Conservation (phyloP, 2,797 vertebrate species). For the Acridotheres tristis region DNA sequence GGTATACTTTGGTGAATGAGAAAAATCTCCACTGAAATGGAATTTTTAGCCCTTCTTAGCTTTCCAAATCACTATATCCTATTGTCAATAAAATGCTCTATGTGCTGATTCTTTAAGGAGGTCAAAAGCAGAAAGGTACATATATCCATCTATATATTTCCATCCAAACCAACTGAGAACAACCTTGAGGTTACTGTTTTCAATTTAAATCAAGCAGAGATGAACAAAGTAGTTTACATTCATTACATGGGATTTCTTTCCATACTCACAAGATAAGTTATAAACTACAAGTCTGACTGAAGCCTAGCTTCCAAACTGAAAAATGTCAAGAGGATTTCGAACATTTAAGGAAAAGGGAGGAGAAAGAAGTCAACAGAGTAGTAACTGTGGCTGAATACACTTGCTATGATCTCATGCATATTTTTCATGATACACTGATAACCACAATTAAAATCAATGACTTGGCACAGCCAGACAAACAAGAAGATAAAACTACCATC, state of each 20-base stretch:
- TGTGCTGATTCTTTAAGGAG: not conserved
- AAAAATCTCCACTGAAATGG: not conserved
- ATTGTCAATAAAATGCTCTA: not conserved
- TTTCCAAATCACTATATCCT: not conserved
- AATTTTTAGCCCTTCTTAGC: not conserved
- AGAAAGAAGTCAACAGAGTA: not conserved
- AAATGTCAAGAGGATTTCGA: not conserved
- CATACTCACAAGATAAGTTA: not conserved
- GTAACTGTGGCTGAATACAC: not conserved
- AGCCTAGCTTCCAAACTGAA: not conserved
- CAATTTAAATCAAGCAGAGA: not conserved
- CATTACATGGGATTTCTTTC: not conserved
- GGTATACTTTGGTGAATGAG: not conserved
- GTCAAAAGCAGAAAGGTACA: not conserved
- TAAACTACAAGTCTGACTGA: not conserved
- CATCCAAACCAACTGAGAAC: not conserved
- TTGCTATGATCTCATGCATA: not conserved
- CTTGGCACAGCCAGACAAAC: not conserved
- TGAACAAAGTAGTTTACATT: not conserved
- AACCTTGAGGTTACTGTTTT: not conserved
- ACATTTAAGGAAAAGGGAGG: not conserved
- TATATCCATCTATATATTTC: not conserved
- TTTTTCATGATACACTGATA: not conserved
- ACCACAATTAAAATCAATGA: not conserved
- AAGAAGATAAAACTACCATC: not conserved